Base-by-base conservation (phyloP, 2,113 vertebrate genomes). In the Himantopus leucocephalus region DNA sequence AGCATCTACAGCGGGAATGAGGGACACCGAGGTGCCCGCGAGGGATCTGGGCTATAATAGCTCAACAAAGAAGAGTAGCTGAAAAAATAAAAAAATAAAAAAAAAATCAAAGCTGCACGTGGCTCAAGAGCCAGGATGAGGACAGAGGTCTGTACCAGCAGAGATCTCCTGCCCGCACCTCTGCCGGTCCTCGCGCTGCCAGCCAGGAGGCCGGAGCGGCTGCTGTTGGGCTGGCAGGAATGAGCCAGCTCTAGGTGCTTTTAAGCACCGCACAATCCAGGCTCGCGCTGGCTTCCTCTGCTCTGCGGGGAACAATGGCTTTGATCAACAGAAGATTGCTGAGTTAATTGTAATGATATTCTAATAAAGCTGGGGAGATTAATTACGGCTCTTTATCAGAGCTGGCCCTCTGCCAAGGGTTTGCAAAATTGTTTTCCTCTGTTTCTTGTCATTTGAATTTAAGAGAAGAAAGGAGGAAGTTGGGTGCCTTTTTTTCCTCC, bases 281-380 rank as follows among this genome's bases (percentile, higher is more conserved):
- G 80, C 94, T 91, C 62, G 27, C 0, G 1, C 84, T n/a, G 78
- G 89, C 78, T 94, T 89, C 92, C 90, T 76, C 86, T 73, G 84
- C 95, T 97, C 95, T 95, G 95, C 35, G 11, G 96, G 96, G 95
- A 97, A 96, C 94, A 91, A 96, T 80, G 89, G 93, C 97, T 97
- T 96, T 97, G 97, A 97, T 97, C 97, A 97, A 97, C 94, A 80
- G 84, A 97, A 97, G 94, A 96, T 96, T 96, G 96, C 96, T 0
- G 39, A 97, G 94, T 97, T 97, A 97, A 97, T 97, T 97, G 96
- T 96, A 97, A 97, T 96, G 96, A 97, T 97, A 97, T 96, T 97
- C 97, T 97, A 97, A 97, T 97, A 97, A 97, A 97, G 96, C 94
- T 96, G 78, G 91, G 96, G 94, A 97, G 97, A 97, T 97, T 97